Evolutionary conservation across 1,140 invertebrate species (phyloP).

Genomic region (Leptinotarsa undecemlineata): DNA sequence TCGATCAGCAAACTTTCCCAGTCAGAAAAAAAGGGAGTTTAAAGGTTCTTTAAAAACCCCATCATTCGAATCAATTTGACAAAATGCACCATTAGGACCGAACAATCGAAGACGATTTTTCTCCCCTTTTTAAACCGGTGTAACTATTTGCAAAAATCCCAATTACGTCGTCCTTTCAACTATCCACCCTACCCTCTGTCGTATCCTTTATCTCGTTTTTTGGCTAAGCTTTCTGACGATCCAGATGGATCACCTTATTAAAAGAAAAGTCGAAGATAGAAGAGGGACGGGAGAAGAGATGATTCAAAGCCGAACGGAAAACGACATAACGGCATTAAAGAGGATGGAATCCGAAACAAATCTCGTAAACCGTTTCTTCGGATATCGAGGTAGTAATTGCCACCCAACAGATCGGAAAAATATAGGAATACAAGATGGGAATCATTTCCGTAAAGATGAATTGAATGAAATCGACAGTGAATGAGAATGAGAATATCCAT

Average conservation of each 20-base stretch:
- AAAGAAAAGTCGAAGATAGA: not conserved
- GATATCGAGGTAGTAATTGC: not conserved
- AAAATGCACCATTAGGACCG: not conserved
- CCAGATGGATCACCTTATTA: conserved; percentile 7
- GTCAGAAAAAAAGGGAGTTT: no score
- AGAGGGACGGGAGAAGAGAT: not conserved
- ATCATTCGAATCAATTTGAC: not conserved
- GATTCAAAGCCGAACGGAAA: not conserved
- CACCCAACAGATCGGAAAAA: not conserved
- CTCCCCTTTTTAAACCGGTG: not conserved
- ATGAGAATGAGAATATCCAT: no score
- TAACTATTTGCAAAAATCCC: conserved; percentile 1
- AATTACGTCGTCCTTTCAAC: not conserved
- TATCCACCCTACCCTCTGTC: not conserved
- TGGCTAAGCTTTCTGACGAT: not conserved
- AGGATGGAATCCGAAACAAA: not conserved
- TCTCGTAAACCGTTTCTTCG: not conserved
- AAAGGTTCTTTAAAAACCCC: no score
- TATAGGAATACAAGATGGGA: no score
- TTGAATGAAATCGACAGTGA: no score
- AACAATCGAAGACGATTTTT: not conserved
- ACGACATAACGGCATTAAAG: not conserved
- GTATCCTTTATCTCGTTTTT: not conserved
- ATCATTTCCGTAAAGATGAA: no score
- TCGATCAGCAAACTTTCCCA: no score